Evolutionary conservation across 1,140 invertebrate species (phyloP), one percentile per base, ranked within the genome.

Genomic region (Nasonia vitripennis): DNA sequence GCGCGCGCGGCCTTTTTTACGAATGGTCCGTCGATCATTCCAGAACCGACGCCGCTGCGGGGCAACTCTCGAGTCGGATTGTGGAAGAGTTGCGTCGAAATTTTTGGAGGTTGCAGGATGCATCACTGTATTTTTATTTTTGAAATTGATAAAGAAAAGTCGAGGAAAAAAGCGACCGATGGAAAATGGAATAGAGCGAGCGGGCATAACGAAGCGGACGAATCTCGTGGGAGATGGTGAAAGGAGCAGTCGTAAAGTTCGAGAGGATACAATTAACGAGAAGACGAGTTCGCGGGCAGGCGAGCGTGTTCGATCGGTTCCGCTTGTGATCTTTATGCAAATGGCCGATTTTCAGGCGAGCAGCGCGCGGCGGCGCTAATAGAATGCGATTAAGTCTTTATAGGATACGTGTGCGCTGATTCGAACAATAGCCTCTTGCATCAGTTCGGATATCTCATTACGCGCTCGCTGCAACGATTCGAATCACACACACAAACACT

Each of bases 241-340:
- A 80, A 80, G 78, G 55, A 41, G 17, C 23, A 20, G 23, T 71
- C 68, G 41, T 81, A 81, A 81, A 81, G 23, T 23, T 51, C n/a
- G n/a, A 51, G 51, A 23, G 11, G 23, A 51, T 81, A 73, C 73
- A 81, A 81, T 73, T 71, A 81, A 81, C 67, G 67, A 81, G 79
- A 20, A 71, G 67, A 71, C 45, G 79, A 71, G 67, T 71, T 62
- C 14, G 14, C 20, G 0, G 41, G 23, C 67, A 37, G 62, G 17
- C 17, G 67, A 70, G 79, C n/a, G 37, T 12, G 20, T 12, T 48
- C 23, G 17, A 81, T 81, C 45, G 68, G 79, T 81, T 51, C 51
- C 37, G 67, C 41, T 73, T 73, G 27, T 27, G 79, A 73, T 73
- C 68, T 71, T 48, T 48, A 81, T 81, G 79, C 68, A 81, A 81